phyloP scores from a whole-genome alignment of 2,797 vertebrate genomes.

The Peromyscus eremicus region DNA sequence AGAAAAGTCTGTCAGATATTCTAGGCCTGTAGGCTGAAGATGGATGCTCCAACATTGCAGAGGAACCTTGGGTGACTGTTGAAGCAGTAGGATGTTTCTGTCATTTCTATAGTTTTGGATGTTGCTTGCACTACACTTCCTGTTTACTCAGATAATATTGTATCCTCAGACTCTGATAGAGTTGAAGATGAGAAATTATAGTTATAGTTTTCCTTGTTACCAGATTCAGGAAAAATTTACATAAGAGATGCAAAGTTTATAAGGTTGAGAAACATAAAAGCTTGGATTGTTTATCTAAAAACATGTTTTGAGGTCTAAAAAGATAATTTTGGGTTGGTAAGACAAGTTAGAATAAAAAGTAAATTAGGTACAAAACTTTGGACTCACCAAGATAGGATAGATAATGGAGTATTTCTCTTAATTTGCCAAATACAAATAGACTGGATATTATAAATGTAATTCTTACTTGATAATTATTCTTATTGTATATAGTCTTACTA shows the following conservation, averaged over 20 bases:
- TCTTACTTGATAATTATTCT: not conserved
- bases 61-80: not conserved
- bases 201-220: not conserved
- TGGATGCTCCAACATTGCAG: not conserved
- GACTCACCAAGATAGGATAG: not conserved
- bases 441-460: not conserved
- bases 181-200: not conserved
- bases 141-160: not conserved
- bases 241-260: not conserved
- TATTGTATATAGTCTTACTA: not conserved
- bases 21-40: not conserved
- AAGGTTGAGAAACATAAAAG: not conserved
- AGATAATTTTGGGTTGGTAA: not conserved
- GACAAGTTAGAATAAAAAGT: not conserved
- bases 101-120: not conserved
- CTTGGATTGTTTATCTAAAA: not conserved
- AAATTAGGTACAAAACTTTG: not conserved
- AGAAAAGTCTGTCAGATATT: not conserved
- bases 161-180: not conserved
- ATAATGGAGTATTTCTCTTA: not conserved
- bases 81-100: not conserved
- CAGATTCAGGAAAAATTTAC: not conserved
- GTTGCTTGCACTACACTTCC: not conserved
- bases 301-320: not conserved
- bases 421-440: not conserved